Evolutionary conservation across 2,888 invertebrate genomes (phyloP).

Genomic region (Apotomis betuletana): DNA sequence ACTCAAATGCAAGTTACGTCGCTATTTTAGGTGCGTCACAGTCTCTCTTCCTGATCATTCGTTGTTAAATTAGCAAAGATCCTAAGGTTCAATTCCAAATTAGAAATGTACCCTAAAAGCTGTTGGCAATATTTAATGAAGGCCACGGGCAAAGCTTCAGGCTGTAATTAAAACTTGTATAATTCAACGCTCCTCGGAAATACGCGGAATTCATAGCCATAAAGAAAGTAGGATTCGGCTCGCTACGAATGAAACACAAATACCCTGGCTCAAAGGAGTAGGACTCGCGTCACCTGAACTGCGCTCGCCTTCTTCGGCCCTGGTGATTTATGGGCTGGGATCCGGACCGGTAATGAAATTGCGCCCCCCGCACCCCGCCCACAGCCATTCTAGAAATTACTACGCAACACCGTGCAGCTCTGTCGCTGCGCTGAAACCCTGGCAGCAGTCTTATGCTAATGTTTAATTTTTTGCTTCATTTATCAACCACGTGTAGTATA

Average conservation of each 20-base stretch:
- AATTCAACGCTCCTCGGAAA: constrained; percentile 60
- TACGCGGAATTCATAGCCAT: constrained; percentile 75
- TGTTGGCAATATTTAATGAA: constrained; percentile 52
- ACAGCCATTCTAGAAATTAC: constrained; percentile 82
- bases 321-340: constrained; percentile 83
- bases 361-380: constrained; percentile 76
- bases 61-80: constrained; percentile 31
- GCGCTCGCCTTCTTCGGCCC: constrained; percentile 83
- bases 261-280: constrained; percentile 66
- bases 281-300: constrained; percentile 84
- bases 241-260: constrained; percentile 74
- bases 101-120: constrained; percentile 46
- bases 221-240: constrained; percentile 77
- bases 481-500: constrained; percentile 53
- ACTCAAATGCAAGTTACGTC: background rate
- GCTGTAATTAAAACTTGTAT: constrained; percentile 74
- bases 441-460: constrained; percentile 66
- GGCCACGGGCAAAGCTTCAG: constrained; percentile 64
- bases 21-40: background rate
- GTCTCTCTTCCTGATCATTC: background rate
- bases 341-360: constrained; percentile 84
- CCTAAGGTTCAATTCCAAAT: constrained; percentile 28
- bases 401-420: constrained; percentile 78
- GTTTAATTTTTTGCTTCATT: constrained; percentile 65
- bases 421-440: constrained; percentile 54